phyloP scores from a whole-genome alignment of 2,888 invertebrate species.

The Tetheella fluctuosa region DNA sequence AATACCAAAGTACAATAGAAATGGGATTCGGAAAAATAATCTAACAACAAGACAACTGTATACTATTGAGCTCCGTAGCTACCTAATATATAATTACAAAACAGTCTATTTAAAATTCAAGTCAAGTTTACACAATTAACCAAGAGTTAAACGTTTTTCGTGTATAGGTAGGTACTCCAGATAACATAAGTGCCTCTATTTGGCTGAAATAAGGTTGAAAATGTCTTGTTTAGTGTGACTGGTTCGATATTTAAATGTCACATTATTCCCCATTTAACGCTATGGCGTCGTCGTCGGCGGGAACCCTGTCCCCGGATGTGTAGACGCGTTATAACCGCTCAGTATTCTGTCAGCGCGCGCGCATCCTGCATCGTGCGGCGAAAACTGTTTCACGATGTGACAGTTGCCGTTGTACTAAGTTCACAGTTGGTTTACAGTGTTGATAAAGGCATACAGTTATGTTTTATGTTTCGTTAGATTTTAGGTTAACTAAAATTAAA shows the following conservation, averaged over 20 bases:
- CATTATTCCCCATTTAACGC: conserved; percentile 2
- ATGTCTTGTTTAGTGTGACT: not conserved
- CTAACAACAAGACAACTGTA: too few relatives aligned
- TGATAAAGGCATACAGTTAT: conserved; percentile 2
- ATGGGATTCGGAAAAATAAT: too few relatives aligned
- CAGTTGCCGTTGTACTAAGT: not conserved
- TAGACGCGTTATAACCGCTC: conserved; percentile 12
- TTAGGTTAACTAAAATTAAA: too few relatives aligned
- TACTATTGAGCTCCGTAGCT: not conserved
- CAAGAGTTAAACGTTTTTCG: conserved; percentile 13
- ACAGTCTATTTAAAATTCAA: conserved; percentile 15
- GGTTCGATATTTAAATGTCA: not conserved
- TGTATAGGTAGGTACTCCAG: not conserved
- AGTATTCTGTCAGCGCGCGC: conserved; percentile 25
- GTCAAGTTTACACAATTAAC: conserved; percentile 16
- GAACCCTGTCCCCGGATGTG: conserved; percentile 25
- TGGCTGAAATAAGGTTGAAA: not conserved
- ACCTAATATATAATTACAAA: not conserved
- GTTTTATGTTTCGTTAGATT: too few relatives aligned
- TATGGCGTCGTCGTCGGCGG: not conserved
- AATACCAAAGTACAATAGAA: too few relatives aligned
- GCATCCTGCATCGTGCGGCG: conserved; percentile 26
- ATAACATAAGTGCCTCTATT: not conserved
- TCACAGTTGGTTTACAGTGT: not conserved
- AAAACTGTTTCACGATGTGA: conserved; percentile 28